Evolutionary conservation across 2,888 invertebrate species (phyloP).

Genomic region (Trypoxylon attenuatum): DNA sequence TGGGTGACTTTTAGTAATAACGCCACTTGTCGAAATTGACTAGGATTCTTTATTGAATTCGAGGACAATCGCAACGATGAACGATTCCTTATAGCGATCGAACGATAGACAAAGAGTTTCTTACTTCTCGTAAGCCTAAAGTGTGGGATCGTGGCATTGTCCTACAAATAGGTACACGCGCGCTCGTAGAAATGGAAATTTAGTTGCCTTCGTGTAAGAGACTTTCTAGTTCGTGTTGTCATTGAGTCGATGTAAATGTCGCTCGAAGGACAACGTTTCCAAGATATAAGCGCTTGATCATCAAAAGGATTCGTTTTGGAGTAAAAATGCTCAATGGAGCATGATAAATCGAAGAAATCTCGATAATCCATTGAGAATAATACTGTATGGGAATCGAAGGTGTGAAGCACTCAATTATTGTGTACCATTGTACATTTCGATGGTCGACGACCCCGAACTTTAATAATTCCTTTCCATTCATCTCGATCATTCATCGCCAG

Average conservation of each 20-base stretch:
- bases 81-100: not conserved
- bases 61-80: no score
- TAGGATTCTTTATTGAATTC: no score
- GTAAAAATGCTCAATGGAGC: no score
- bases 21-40: no score
- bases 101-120: not conserved
- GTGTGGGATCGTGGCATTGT: not conserved
- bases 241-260: constrained; percentile 26
- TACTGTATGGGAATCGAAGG: no score
- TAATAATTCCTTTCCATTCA: constrained; percentile 4
- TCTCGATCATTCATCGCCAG: not conserved
- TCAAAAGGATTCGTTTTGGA: not conserved
- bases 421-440: not conserved
- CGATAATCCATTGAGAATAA: no score
- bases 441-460: not conserved
- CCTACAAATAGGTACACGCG: constrained; percentile 4
- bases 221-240: constrained; percentile 28
- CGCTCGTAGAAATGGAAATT: constrained; percentile 13
- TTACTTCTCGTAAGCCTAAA: no score
- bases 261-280: constrained; percentile 25
- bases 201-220: constrained; percentile 9
- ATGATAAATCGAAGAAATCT: no score
- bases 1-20: no score
- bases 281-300: constrained; percentile 9
- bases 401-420: no score